Base-by-base conservation (phyloP, 2,113 vertebrate species). In the Pitta sordida region DNA sequence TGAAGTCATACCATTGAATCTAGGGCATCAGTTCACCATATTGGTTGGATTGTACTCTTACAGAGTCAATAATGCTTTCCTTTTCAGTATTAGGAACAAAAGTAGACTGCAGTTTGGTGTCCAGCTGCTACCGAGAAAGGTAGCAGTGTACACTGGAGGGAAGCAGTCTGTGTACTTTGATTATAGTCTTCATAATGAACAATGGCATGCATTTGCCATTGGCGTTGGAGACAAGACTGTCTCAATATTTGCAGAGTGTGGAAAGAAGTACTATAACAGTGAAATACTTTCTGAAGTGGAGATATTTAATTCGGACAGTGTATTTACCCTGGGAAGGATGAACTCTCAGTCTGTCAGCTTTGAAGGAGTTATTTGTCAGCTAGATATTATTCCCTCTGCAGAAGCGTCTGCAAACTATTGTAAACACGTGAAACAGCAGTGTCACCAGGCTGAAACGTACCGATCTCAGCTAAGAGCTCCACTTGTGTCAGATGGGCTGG, bases 381-480 rank as follows among this genome's bases (percentile, higher is more conserved):
- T 99, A 83, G 99, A 99, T 94, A 97, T 99, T 70, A 98, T 99
- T 97, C 98, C 99, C 43, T 98, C 98, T 55, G 98, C 98, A 71
- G 98, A 98, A 97, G 98, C 98, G 75, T 98, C 98, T 92, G 97
- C 98, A 44, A 98, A 98, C 93, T 99, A 99, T 93, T 99, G 99
- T 95, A 98, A 98, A 95, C 98, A 98, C 27, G 95, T 99, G 96
- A 99, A 98, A 92, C 98, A 98, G 96, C 98, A 98, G 81, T 99
- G 99, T 96, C 97, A 94, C 87, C 98, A 96, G 88, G 97, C 98
- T 46, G 98, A 99, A 95, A 98, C 98, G 1, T 98, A 98, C 71
- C 98, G 98, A 98, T 98, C 98, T 90, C 88, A 91, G 43, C 63
- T 11, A 27, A 90, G 89, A 51, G 30, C 89, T 82, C 75, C 84